Base-by-base conservation (phyloP, 2,888 invertebrate species). In the Oscheius sp. region DNA sequence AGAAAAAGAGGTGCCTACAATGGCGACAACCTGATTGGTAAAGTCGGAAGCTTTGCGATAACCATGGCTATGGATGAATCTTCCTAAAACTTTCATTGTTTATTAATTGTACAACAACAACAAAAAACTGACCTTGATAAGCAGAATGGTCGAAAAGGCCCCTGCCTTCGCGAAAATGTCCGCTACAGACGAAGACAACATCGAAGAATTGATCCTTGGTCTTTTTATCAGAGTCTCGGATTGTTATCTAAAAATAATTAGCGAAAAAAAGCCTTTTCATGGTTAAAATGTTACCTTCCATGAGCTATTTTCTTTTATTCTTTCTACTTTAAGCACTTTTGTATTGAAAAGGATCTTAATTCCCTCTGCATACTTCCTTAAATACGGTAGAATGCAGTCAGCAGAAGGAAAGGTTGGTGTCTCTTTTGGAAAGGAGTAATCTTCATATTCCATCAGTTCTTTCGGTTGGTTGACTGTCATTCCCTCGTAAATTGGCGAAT, bases 371-470 rank as follows among this genome's bases (percentile, higher is more conserved):
- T 71, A 83, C 29, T 71, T 65, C 61, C 78, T 53, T 25, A 83
- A 65, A 55, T 83, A 83, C n/a, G 67, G 55, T n/a, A 79, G 64
- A 1, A 83, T 76, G n/a, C 76, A 68, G 48, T 69, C 90, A 23
- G 92, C 92, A 0, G 90, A 89, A 0, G 93, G 88, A 84, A 92
- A 94, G 0, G 93, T 88, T 0, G 86, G 86, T 3, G 82, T 78
- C 39, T 82, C 73, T 0, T 82, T 90, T 0, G 92, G 91, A 71
- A 94, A 91, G 0, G 92, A 91, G 87, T 92, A 93, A 86, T 93
- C 94, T 0, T 93, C 93, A 87, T 91, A 95, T 0, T 92, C 92
- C 95, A 96, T 95, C 2, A 93, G 91, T 89, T 96, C 94, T 86
- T 94, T 95, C 0, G 95, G 95, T 12, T 95, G 89, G 88, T 95